Conservation (phyloP, 1,140 invertebrate species). For the Drosophila grimshawi region DNA sequence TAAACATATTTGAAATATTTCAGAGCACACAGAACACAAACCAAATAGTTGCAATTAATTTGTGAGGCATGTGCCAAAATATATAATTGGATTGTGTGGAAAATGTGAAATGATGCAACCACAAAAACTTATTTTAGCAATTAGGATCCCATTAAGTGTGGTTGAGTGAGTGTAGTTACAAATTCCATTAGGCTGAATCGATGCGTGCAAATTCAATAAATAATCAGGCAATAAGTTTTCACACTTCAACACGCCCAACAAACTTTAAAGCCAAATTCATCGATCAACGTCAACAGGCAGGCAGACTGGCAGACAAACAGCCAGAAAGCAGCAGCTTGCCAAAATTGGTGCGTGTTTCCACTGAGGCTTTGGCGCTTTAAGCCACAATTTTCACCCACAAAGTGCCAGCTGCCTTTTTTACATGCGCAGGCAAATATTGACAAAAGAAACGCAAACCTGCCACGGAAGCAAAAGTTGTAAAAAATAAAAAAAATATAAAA, state of each 20-base stretch:
- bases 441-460: slow-evolving; percentile 11
- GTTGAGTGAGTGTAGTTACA: slow-evolving; percentile 27
- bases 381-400: neutral
- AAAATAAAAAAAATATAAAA: neutral
- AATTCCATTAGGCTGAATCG: slow-evolving; percentile 41
- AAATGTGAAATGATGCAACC: slow-evolving; percentile 7
- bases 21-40: neutral
- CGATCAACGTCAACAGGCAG: slow-evolving; percentile 23
- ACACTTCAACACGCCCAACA: slow-evolving; percentile 17
- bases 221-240: slow-evolving; percentile 42
- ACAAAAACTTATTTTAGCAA: slow-evolving; percentile 38
- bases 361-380: slow-evolving; percentile 3
- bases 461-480: neutral
- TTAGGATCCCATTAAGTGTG: slow-evolving; percentile 33
- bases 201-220: slow-evolving; percentile 39
- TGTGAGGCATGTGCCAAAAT: neutral
- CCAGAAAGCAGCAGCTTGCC: slow-evolving; percentile 10
- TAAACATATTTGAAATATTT: slow-evolving; percentile 7
- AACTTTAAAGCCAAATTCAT: slow-evolving; percentile 31
- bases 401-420: slow-evolving; percentile 30
- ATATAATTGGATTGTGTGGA: neutral
- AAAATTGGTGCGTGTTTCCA: slow-evolving; percentile 22
- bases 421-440: slow-evolving; percentile 41
- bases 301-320: neutral
- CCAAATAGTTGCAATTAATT: slow-evolving; percentile 5